Evolutionary conservation across 2,113 vertebrate genomes (phyloP).

Genomic region (Electrona antarctica): DNA sequence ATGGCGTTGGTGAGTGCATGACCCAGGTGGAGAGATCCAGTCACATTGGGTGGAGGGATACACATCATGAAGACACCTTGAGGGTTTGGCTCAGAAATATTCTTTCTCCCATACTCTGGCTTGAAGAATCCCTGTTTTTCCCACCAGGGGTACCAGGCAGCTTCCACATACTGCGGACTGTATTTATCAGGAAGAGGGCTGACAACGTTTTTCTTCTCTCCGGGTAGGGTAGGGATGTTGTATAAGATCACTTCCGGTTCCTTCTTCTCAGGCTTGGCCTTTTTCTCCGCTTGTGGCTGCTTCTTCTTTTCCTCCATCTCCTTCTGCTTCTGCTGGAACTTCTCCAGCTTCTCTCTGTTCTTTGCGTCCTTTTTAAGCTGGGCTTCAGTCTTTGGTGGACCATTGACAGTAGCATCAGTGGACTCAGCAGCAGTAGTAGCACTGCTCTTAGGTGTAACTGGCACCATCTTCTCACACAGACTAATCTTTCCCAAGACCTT

Average conservation of each 20-base stretch:
- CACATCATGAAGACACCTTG: conserved; percentile 89
- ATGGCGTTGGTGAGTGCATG: conserved; percentile 91
- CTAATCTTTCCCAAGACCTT: conserved; percentile 82
- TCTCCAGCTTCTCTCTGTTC: conserved; percentile 90
- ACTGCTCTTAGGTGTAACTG: conserved; percentile 61
- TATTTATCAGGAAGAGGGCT: conserved; percentile 84
- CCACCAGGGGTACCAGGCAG: conserved; percentile 92
- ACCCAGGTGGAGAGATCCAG: conserved; percentile 90
- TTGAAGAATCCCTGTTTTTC: conserved; percentile 90
- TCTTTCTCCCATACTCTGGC: conserved; percentile 86
- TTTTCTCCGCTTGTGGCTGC: conserved; percentile 82
- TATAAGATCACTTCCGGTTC: conserved; percentile 86
- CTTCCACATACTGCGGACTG: conserved; percentile 89
- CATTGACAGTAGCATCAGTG: conserved; percentile 44
- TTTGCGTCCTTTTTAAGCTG: conserved; percentile 93
- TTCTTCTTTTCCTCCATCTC: conserved; percentile 85
- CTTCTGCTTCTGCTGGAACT: conserved; percentile 92
- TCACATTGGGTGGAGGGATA: conserved; percentile 92
- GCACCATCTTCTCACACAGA: conserved; percentile 80
- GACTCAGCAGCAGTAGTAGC: background rate
- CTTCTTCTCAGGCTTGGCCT: conserved; percentile 87
- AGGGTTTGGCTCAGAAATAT: conserved; percentile 80
- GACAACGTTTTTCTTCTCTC: conserved; percentile 86
- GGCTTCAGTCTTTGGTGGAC: conserved; percentile 84
- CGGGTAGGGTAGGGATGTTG: conserved; percentile 75